Evolutionary conservation across 1,140 invertebrate species (phyloP), one percentile per base, ranked within the genome.

Genomic region (Pogonus chalceus): DNA sequence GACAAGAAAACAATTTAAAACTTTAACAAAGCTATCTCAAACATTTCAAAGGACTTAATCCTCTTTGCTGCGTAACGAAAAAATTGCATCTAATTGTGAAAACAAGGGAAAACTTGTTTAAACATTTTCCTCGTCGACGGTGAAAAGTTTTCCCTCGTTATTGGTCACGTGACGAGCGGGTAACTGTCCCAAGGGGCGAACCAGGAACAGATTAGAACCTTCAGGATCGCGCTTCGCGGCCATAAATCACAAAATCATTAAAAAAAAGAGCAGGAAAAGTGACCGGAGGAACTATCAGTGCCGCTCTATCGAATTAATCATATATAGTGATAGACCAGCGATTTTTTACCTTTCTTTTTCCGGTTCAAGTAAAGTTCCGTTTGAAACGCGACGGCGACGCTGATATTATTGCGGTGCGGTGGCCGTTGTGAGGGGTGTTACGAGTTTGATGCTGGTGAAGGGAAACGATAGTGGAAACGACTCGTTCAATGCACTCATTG

Each of bases 241-340:
- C 37, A 43, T 43, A 43, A 43, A 43, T 43, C 37, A 43, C 18
- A 43, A 18, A 43, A 43, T 43, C 37, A 43, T 12, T 18, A 43
- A 9, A 18, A 18, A 43, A 43, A 43, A 43, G 18, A 43, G 3
- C 3, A 43, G 37, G 37, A 43, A 31, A 14, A 31, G 14, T 31
- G 26, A 7, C 14, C 26, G 14, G 14, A 4, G 26, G 7, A 31
- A 43, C 37, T 43, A 43, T 43, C 37, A 43, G 26, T 31, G 14
- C 7, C 7, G 14, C 18, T 4, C 37, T 43, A 43, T 43, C 37
- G 18, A 43, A 43, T 43, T 43, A 43, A 43, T 43, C 37, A 43
- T 43, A 43, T 18, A 43, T 43, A 43, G 37, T 43, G 37, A 43
- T 43, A 18, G 37, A 10, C 37, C 7, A 43, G 37, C 37, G 37